A percentile compares a stretch with the other conserved stretches of the same genome.
phyloP scores from a whole-genome alignment of 2,797 vertebrate genomes.

The Notolabrus celidotus region DNA sequence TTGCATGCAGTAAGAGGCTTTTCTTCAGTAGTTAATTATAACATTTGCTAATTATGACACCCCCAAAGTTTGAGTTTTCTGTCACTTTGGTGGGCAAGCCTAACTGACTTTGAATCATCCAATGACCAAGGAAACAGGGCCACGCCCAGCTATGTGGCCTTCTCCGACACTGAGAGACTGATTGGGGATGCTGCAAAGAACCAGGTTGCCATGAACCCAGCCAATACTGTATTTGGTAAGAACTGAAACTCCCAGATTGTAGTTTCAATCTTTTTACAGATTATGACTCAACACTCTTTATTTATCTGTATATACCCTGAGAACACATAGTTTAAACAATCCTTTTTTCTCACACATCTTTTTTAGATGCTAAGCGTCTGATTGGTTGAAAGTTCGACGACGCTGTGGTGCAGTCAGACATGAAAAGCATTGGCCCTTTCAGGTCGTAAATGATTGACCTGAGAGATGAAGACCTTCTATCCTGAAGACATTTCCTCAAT shows the following conservation, averaged over 20 bases:
- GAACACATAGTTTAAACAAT: not conserved
- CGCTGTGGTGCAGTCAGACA: constrained; percentile 90
- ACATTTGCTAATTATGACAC: constrained; percentile 13
- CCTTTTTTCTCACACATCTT: constrained; percentile 8
- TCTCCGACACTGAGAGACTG: constrained; percentile 91
- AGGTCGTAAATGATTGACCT: constrained; percentile 88
- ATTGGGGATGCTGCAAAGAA: constrained; percentile 95
- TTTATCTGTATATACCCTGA: not conserved
- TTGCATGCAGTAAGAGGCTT: constrained; percentile 4
- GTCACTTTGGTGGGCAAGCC: not conserved
- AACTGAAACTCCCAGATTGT: not conserved
- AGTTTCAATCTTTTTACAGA: too few relatives aligned
- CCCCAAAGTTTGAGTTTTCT: constrained; percentile 11
- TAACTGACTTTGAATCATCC: constrained; percentile 86
- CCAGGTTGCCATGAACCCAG: constrained; percentile 94
- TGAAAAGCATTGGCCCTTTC: constrained; percentile 96
- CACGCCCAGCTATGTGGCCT: constrained; percentile 94
- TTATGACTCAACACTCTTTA: too few relatives aligned
- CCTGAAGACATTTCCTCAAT: constrained; percentile 94
- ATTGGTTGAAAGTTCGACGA: constrained; percentile 93
- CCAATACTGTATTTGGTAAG: constrained; percentile 93
- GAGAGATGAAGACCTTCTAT: constrained; percentile 91
- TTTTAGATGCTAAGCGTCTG: constrained; percentile 91
- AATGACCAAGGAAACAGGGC: constrained; percentile 91
- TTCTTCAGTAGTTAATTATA: constrained; percentile 15